These are phyloP conservation scores for Melanotaenia nigrans DNA, from an alignment of 2,797 vertebrate species.

Conservation along the genomic window DNA sequence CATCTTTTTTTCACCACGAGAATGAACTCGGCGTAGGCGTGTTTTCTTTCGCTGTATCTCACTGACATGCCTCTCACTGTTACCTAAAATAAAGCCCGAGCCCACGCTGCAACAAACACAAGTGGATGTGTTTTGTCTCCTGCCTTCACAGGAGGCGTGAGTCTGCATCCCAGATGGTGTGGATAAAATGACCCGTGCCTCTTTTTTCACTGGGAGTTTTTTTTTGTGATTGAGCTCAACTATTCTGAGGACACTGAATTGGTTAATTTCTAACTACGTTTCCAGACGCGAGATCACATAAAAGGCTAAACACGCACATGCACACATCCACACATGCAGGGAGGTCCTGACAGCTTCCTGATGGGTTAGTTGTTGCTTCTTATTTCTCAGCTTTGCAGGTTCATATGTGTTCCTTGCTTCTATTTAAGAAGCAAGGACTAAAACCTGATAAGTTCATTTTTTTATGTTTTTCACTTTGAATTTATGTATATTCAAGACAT, in stretches of 20 bases:
- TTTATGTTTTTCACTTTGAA: too few species aligned
- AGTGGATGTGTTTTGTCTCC: constrained; percentile 53
- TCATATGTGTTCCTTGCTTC: background rate
- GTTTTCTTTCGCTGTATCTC: constrained; percentile 9
- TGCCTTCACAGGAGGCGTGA: constrained; percentile 48
- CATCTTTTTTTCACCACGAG: constrained; percentile 18
- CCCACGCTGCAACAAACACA: constrained; percentile 67
- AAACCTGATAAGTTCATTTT: too few species aligned
- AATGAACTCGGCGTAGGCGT: constrained; percentile 42
- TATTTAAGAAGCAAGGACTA: background rate
- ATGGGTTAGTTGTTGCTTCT: background rate
- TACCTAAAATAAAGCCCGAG: constrained; percentile 62
- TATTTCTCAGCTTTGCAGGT: background rate
- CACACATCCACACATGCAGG: background rate
- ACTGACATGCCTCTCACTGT: constrained; percentile 42
- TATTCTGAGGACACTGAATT: constrained; percentile 55
- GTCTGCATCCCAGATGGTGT: constrained; percentile 55
- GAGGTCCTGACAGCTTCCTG: constrained; percentile 10
- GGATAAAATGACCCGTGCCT: background rate
- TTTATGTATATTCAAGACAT: too few species aligned
- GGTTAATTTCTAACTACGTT: constrained; percentile 51
- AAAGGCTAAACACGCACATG: background rate
- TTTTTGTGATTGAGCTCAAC: constrained; percentile 30
- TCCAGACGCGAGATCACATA: background rate
- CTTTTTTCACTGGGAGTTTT: background rate